Conservation (phyloP, 2,113 vertebrate genomes). For the Panthera tigris region DNA sequence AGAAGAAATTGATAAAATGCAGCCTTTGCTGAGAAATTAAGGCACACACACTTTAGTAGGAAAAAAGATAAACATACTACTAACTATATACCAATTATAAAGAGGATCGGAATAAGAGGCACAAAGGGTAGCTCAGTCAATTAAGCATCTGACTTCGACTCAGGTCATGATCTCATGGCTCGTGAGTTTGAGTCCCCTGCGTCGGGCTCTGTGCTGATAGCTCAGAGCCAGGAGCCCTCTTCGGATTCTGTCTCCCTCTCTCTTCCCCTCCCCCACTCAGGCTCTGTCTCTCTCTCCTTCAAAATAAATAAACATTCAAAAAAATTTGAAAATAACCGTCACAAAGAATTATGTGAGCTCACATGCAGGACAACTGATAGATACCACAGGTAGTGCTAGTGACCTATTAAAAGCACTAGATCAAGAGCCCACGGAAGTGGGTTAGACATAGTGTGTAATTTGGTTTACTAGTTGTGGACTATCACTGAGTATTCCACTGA, state of each 20-base stretch:
- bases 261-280: too few relatives aligned
- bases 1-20: not conserved
- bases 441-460: not conserved
- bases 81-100: not conserved
- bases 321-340: not conserved
- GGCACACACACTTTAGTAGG: not conserved
- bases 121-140: not conserved
- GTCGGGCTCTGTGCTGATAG: too few relatives aligned
- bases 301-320: too few relatives aligned
- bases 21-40: not conserved
- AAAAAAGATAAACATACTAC: not conserved
- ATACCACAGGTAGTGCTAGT: not conserved
- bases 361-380: not conserved
- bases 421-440: not conserved
- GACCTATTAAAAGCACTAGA: not conserved
- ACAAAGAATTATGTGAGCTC: not conserved
- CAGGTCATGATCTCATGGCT: too few relatives aligned
- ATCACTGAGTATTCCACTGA: not conserved
- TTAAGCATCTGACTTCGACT: too few relatives aligned
- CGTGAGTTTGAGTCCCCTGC: too few relatives aligned
- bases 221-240: too few relatives aligned
- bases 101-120: not conserved
- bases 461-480: not conserved
- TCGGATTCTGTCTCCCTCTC: too few relatives aligned
- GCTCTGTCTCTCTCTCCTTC: too few relatives aligned